Evolutionary conservation across 2,888 invertebrate genomes (phyloP).

Genomic region (Caenorhabditis drosophilae): DNA sequence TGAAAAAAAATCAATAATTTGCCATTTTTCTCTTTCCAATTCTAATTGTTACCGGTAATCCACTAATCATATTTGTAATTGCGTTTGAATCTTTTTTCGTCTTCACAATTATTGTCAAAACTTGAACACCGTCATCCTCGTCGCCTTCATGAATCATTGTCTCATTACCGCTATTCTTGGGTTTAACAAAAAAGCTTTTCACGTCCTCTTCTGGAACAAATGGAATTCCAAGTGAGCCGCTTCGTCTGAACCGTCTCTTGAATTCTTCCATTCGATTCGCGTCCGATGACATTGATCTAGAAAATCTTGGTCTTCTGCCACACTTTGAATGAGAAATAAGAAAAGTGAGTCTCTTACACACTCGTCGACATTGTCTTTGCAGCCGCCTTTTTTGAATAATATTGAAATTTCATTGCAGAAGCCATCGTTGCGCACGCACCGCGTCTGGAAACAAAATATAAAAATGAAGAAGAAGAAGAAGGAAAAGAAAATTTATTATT

Average conservation of each 20-base stretch:
- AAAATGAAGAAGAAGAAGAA: too few relatives aligned
- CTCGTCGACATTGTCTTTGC: slow-evolving; percentile 48
- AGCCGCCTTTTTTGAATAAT: slow-evolving; percentile 58
- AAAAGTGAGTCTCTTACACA: too few relatives aligned
- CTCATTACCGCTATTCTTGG: slow-evolving; percentile 15
- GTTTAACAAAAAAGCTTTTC: slow-evolving; percentile 31
- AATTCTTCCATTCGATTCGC: slow-evolving; percentile 62
- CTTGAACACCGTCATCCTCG: slow-evolving; percentile 53
- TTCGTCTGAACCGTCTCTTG: slow-evolving; percentile 66
- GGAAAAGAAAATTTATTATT: too few relatives aligned
- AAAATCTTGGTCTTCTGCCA: slow-evolving; percentile 1
- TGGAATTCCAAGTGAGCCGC: slow-evolving; percentile 67
- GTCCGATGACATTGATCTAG: slow-evolving; percentile 24
- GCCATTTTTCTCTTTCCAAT: neutral
- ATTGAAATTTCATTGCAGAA: slow-evolving; percentile 65
- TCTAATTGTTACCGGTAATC: slow-evolving; percentile 59
- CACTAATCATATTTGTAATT: slow-evolving; percentile 53
- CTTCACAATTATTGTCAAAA: slow-evolving; percentile 64
- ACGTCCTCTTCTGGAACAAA: slow-evolving; percentile 68
- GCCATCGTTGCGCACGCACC: slow-evolving; percentile 45
- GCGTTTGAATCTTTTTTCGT: slow-evolving; percentile 42
- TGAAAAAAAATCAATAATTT: slow-evolving; percentile 2
- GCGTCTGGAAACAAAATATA: neutral
- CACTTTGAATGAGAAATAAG: too few relatives aligned
- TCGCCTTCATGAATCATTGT: slow-evolving; percentile 44